A percentile compares a stretch with the other conserved stretches of the same genome.
Conservation (phyloP, 2,113 vertebrate genomes). For the Hassar affinis region DNA sequence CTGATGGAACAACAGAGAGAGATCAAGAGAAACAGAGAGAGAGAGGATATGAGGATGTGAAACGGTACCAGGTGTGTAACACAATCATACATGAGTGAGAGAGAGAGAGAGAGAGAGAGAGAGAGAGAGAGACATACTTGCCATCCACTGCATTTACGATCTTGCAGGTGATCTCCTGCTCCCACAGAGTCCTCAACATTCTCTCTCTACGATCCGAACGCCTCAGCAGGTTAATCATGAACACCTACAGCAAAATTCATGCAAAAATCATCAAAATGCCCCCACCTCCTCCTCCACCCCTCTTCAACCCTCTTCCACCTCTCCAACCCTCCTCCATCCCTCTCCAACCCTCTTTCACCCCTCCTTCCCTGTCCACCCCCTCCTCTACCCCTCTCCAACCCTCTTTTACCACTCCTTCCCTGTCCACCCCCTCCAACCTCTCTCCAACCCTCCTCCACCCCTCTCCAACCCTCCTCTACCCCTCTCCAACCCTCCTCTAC, state of each 20-base stretch:
- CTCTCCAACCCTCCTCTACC: too few relatives aligned
- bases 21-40: neutral
- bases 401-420: too few relatives aligned
- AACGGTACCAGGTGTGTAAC: neutral
- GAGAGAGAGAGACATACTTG: slow-evolving; percentile 70
- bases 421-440: too few relatives aligned
- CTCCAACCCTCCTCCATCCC: too few relatives aligned
- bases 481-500: too few relatives aligned
- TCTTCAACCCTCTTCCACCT: too few relatives aligned
- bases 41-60: slow-evolving; percentile 20
- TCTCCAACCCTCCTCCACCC: too few relatives aligned
- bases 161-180: slow-evolving; percentile 79
- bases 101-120: neutral
- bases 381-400: too few relatives aligned
- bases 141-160: slow-evolving; percentile 85
- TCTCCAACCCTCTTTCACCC: too few relatives aligned
- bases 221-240: slow-evolving; percentile 87
- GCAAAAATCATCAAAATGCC: neutral
- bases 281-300: neutral
- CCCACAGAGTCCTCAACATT: slow-evolving; percentile 79
- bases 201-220: slow-evolving; percentile 79
- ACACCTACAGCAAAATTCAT: slow-evolving; percentile 70
- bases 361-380: too few relatives aligned
- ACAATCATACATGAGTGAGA: neutral
- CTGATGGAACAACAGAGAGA: slow-evolving; percentile 58